Evolutionary conservation across 2,888 invertebrate species (phyloP).

Genomic region (Phyllotreta cruciferae): DNA sequence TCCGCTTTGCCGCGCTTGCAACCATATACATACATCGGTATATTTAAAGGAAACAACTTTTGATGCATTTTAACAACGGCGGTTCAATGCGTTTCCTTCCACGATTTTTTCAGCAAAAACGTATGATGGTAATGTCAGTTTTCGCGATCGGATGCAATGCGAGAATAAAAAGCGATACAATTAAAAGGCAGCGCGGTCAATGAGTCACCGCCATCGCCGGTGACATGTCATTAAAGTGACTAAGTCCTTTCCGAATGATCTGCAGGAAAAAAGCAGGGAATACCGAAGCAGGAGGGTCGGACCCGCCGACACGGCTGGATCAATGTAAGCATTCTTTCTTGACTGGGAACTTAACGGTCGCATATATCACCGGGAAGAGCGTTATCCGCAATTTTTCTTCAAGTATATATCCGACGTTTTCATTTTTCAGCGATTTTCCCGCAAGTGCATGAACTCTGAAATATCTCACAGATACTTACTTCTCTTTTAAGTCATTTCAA

Average conservation of each 20-base stretch:
- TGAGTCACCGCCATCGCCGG: slow-evolving; percentile 20
- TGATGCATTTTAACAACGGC: not conserved
- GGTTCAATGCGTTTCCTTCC: not conserved
- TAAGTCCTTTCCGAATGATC: slow-evolving; percentile 18
- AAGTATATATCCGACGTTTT: not conserved
- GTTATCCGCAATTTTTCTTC: slow-evolving; percentile 17
- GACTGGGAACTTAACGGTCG: slow-evolving; percentile 19
- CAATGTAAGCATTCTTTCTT: slow-evolving; percentile 25
- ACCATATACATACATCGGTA: slow-evolving; percentile 9
- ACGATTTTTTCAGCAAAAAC: too few species aligned
- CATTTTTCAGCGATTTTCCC: slow-evolving; percentile 13
- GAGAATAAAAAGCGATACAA: slow-evolving; percentile 12
- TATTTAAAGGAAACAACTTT: not conserved
- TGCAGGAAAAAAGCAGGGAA: slow-evolving; percentile 14
- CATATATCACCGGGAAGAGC: slow-evolving; percentile 22
- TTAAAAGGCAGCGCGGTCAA: slow-evolving; percentile 11
- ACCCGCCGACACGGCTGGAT: slow-evolving; percentile 17
- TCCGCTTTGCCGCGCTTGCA: slow-evolving; percentile 6
- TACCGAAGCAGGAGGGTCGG: slow-evolving; percentile 24
- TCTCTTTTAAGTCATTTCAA: too few species aligned
- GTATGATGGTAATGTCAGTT: too few species aligned
- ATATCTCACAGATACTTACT: not conserved
- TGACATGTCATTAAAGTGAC: slow-evolving; percentile 30
- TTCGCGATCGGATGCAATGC: not conserved
- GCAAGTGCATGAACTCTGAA: not conserved